These are phyloP conservation scores for Oncorhynchus gorbuscha DNA, from an alignment of 2,113 vertebrate species.

Conservation along the genomic window DNA sequence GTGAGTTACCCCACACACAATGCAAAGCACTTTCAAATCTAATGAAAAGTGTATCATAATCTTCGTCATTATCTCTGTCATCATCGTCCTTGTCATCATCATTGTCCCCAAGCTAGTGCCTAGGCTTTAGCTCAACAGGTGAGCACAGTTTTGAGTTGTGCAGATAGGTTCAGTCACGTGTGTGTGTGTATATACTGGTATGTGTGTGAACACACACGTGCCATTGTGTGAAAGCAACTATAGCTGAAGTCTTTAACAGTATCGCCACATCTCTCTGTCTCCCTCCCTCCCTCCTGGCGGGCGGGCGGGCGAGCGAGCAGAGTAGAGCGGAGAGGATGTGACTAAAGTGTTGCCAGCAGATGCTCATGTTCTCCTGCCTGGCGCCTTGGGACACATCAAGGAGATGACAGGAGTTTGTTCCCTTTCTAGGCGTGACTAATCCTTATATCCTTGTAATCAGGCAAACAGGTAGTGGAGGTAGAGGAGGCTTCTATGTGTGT, in stretches of 20 bases:
- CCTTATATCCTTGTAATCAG: constrained; percentile 46
- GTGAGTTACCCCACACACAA: too few species aligned
- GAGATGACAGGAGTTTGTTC: constrained; percentile 44
- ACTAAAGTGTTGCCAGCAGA: constrained; percentile 73
- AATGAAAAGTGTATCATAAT: too few species aligned
- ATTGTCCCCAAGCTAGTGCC: too few species aligned
- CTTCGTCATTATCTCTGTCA: too few species aligned
- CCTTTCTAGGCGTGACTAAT: constrained; percentile 32
- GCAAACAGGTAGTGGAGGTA: constrained; percentile 36
- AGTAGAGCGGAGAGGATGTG: constrained; percentile 53
- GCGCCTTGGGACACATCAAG: constrained; percentile 54
- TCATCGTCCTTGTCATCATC: too few species aligned
- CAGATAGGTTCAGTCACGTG: too few species aligned
- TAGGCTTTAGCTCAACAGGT: too few species aligned
- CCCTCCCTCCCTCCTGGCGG: constrained; percentile 7
- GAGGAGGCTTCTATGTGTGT: not conserved
- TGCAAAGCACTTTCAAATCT: too few species aligned
- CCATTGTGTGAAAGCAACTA: too few species aligned
- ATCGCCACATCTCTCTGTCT: not conserved
- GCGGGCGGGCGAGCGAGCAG: constrained; percentile 23
- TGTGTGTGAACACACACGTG: too few species aligned
- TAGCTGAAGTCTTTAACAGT: not conserved
- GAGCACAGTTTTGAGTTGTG: too few species aligned
- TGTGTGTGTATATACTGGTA: too few species aligned
- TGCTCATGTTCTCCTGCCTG: constrained; percentile 57